Percentiles rank a stretch among this genome's conserved stretches.
Evolutionary conservation across 2,797 vertebrate genomes (phyloP).

Genomic region (Neosilurus hyrtlii): DNA sequence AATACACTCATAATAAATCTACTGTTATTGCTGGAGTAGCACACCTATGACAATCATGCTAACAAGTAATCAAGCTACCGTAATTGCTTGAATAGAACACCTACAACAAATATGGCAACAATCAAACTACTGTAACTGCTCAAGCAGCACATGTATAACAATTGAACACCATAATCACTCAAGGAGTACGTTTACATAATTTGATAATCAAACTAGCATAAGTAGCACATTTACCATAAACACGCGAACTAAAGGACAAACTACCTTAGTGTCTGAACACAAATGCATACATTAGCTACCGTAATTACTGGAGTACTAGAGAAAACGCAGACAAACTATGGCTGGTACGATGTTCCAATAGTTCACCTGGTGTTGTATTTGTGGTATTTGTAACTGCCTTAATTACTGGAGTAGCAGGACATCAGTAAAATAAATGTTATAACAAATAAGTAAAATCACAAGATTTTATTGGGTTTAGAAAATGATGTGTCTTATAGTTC

Average conservation of each 20-base stretch:
- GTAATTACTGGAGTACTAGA: not conserved
- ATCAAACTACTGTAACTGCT: not conserved
- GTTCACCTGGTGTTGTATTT: not conserved
- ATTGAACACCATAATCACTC: not conserved
- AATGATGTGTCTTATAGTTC: not conserved
- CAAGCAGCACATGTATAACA: not conserved
- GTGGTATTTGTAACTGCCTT: not conserved
- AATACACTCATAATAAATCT: not conserved
- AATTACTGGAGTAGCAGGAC: not conserved
- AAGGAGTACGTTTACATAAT: not conserved
- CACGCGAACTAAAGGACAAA: not conserved
- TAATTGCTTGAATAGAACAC: not conserved
- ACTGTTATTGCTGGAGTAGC: not conserved
- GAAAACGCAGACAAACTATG: not conserved
- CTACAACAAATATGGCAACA: not conserved
- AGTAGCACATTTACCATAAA: not conserved
- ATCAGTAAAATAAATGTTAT: not conserved
- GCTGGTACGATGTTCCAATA: not conserved
- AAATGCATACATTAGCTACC: no score
- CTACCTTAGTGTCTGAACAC: not conserved
- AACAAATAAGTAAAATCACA: not conserved
- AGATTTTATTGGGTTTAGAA: not conserved
- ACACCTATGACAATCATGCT: not conserved
- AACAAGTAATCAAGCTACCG: not conserved
- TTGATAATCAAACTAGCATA: not conserved